phyloP scores from a whole-genome alignment of 2,797 vertebrate genomes.

The Huso huso region DNA sequence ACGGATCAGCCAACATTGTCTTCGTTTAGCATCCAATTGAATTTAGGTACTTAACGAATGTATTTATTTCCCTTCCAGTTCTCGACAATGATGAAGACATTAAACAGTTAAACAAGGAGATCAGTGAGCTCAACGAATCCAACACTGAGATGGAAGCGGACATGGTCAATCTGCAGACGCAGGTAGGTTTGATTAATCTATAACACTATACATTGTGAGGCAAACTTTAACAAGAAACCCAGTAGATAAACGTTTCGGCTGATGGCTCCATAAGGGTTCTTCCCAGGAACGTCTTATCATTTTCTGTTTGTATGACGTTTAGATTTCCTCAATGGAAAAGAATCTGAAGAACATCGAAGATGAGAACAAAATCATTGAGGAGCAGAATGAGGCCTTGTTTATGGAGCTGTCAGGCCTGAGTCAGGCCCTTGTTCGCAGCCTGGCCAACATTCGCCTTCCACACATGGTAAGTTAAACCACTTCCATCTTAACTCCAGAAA shows the following conservation, averaged over 20 bases:
- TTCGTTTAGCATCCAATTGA: constrained; percentile 19
- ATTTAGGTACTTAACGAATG: constrained; percentile 11
- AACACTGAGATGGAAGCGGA: constrained; percentile 96
- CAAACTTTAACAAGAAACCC: neutral
- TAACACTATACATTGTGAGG: neutral
- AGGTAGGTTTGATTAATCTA: constrained; percentile 56
- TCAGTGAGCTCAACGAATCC: constrained; percentile 89
- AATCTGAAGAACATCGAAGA: constrained; percentile 94
- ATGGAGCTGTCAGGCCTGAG: constrained; percentile 95
- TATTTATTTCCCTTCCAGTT: constrained; percentile 49
- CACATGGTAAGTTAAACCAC: constrained; percentile 77
- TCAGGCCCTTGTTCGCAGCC: constrained; percentile 91
- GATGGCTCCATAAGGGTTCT: no score
- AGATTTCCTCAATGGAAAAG: constrained; percentile 98
- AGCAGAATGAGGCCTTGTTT: constrained; percentile 94
- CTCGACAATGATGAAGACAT: constrained; percentile 95
- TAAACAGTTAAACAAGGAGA: constrained; percentile 96
- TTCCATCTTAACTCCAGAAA: neutral
- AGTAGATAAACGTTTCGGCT: no score
- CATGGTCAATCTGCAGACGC: constrained; percentile 94
- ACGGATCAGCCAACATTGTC: neutral
- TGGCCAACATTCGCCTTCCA: constrained; percentile 93
- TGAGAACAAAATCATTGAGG: constrained; percentile 95
- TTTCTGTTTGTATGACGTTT: neutral
- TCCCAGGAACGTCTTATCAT: no score